Percentiles rank a stretch among this genome's conserved stretches.
These are phyloP conservation scores for Cyanistes caeruleus DNA, from an alignment of 2,113 vertebrate species.

Conservation along the genomic window DNA sequence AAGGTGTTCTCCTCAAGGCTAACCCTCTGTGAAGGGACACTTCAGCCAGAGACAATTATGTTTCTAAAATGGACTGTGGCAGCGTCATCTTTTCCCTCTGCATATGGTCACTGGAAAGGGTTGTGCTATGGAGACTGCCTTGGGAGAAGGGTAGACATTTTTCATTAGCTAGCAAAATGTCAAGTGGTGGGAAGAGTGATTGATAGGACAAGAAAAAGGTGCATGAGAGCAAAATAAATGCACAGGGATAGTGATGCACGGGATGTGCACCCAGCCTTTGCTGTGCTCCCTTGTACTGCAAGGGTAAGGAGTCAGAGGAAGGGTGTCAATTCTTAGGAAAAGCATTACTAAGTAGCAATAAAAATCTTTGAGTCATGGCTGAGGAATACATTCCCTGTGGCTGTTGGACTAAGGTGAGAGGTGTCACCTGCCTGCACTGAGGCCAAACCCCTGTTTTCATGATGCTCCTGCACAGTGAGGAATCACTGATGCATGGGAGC, in stretches of 20 bases:
- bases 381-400: neutral
- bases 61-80: neutral
- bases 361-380: neutral
- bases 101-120: neutral
- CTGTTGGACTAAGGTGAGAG: neutral
- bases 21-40: neutral
- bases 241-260: neutral
- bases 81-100: neutral
- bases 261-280: neutral
- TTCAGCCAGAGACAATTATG: neutral
- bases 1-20: neutral
- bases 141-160: neutral
- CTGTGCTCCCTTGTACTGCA: neutral
- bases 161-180: neutral
- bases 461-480: neutral
- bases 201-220: neutral
- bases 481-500: rapidly evolving
- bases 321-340: neutral
- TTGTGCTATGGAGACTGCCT: neutral
- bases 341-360: neutral
- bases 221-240: neutral
- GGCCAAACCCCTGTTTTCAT: rapidly evolving
- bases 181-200: neutral
- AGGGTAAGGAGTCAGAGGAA: neutral
- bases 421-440: rapidly evolving